These are phyloP conservation scores for Leptinotarsa tumamoca DNA, from an alignment of 2,888 invertebrate genomes.

Conservation along the genomic window DNA sequence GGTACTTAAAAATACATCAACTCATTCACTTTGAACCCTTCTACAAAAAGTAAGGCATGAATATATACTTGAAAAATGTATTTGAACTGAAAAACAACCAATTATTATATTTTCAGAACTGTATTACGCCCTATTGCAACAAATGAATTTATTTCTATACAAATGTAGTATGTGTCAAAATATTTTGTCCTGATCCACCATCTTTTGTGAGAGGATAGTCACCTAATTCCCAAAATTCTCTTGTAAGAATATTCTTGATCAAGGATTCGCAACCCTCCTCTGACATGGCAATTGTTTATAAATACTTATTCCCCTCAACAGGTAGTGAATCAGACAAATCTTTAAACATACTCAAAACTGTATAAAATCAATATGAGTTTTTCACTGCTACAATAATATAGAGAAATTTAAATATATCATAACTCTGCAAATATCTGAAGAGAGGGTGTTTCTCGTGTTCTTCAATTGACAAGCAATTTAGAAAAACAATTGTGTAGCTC, in stretches of 20 bases:
- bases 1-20: neutral
- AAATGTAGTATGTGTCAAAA: neutral
- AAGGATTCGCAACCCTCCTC: too few species aligned
- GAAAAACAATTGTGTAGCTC: neutral
- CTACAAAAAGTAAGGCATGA: neutral
- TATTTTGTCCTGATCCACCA: too few species aligned
- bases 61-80: neutral
- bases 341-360: too few species aligned
- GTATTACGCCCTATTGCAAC: neutral
- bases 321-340: too few species aligned
- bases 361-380: too few species aligned
- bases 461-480: neutral
- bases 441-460: neutral
- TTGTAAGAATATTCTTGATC: too few species aligned
- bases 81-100: neutral
- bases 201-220: too few species aligned
- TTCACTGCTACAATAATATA: too few species aligned
- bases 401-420: too few species aligned
- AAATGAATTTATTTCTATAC: neutral
- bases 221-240: too few species aligned
- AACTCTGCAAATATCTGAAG: neutral
- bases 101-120: neutral
- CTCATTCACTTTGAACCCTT: neutral
- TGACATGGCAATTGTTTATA: too few species aligned
- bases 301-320: too few species aligned